Base-by-base conservation (phyloP, 2,888 invertebrate species). In the Gasteruption jaculator region DNA sequence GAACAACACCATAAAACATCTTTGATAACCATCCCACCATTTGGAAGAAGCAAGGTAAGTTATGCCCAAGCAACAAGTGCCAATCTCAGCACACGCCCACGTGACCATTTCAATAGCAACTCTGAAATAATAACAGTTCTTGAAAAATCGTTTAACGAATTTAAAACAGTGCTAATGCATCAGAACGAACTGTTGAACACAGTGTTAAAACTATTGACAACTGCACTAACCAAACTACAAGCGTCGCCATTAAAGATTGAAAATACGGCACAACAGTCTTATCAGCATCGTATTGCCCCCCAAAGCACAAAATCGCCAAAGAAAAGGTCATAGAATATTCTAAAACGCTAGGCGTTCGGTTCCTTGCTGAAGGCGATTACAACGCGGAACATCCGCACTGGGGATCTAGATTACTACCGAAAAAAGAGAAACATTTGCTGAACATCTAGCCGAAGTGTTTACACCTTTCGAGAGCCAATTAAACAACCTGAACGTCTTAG, bases 261-360 rank as follows among this genome's bases (percentile, higher is more conserved):
- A 29, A 27, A 2, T 40, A 45, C 16, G 22, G 32, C 1, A 26
- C 53, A n/a, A 38, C 43, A 5, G 5, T 55, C 4, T 24, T 8
- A n/a, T 38, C 45, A 25, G 49, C 53, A 12, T 41, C 50, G 20
- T 54, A 58, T 21, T 56, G 48, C n/a, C 54, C 54, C 4, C 54
- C 56, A 1, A 53, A 47, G 16, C 52, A 56, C 21, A 42, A 32
- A 21, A 46, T 54, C 7, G 46, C 48, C 37, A 33, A 45, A 44
- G 40, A 52, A 24, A 29, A 48, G 35, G 55, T 48, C 15, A 12
- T 31, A 5, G 29, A 44, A 3, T 51, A 46, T 29, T 43, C 54
- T 19, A 31, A 49, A 19, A 34, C 34, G 5, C 30, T 57, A 18
- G 50, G 49, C 6, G 24, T 41, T 5, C 38, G 45, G 15, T 54